Base-by-base conservation (phyloP, 2,888 invertebrate species). In the Toxonevra muliebris region DNA sequence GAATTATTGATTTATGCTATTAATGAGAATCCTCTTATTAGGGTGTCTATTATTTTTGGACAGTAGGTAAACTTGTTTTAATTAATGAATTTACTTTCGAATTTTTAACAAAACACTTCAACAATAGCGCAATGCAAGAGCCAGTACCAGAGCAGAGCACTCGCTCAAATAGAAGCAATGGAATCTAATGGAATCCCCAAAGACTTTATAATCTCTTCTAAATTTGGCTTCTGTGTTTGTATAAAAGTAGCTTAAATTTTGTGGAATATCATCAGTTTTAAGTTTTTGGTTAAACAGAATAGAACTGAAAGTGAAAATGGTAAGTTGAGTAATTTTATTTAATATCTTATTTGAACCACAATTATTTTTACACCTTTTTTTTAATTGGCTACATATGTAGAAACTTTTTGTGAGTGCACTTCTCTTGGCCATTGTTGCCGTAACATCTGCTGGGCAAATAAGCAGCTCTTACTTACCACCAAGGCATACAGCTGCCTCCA, bases 401-500 rank as follows among this genome's bases (percentile, higher is more conserved):
- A 62, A 69, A 59, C 42, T 69, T 54, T 58, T 73, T 17, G 63
- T 55, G 52, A 48, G 61, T 67, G 70, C 69, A 50, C 5, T 40
- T 42, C 65, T 63, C 57, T 66, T 76, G 69, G 73, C 65, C 53
- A 66, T 73, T 72, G 72, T 77, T 69, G 55, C 64, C 13, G 61
- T 7, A 30, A 30, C 30, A n/a, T 57, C 58, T 20, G 75, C 74
- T 57, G 71, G 55, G 45, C 71, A 76, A 15, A 58, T 80, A 66
- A 71, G 76, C 61, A 76, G 67, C 42, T 61, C 62, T 40, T 79
- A 79, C 43, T 53, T 79, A 68, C 79, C 79, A 0, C 80, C 79
- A 1, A 68, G 72, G 45, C 55, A 76, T 50, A 76, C 69, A 53
- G 60, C 73, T 9, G 76, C 73, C 7, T 69, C 73, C 30, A 45